Conservation (phyloP, 1,140 invertebrate genomes). For the Drosophila ananassae region DNA sequence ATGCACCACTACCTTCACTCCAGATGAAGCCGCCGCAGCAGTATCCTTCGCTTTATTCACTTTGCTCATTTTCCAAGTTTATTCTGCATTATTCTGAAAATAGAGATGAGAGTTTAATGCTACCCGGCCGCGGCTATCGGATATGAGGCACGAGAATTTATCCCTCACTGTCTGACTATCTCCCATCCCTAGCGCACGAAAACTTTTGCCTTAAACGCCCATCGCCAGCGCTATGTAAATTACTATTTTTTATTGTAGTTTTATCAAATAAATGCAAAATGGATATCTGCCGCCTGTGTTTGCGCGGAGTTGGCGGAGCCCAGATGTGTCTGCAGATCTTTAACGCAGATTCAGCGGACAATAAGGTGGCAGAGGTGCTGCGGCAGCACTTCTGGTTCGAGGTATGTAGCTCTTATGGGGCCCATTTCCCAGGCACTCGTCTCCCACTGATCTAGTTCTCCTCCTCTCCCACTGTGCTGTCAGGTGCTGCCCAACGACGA, state of each 20-base stretch:
- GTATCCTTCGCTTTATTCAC: slow-evolving; percentile 33
- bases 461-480: neutral
- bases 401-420: slow-evolving; percentile 34
- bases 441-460: neutral
- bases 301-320: slow-evolving; percentile 68
- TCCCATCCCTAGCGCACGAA: neutral
- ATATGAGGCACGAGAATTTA: neutral
- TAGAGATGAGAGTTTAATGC: slow-evolving; percentile 5
- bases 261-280: slow-evolving; percentile 51
- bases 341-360: slow-evolving; percentile 38
- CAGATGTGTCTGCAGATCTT: slow-evolving; percentile 74
- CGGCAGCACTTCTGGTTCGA: slow-evolving; percentile 80
- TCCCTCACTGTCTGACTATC: neutral
- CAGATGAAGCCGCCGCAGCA: slow-evolving; percentile 7
- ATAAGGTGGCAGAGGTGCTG: slow-evolving; percentile 65
- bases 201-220: neutral
- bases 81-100: slow-evolving; percentile 21
- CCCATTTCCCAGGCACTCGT: neutral
- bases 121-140: neutral
- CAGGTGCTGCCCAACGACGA: slow-evolving; percentile 64
- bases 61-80: slow-evolving; percentile 29
- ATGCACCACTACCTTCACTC: slow-evolving; percentile 50
- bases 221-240: slow-evolving; percentile 55
- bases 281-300: slow-evolving; percentile 70
- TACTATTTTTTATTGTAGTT: slow-evolving; percentile 46